Evolutionary conservation across 1,140 invertebrate genomes (phyloP), one percentile per base, ranked within the genome.

Genomic region (Polypedilum vanderplanki): DNA sequence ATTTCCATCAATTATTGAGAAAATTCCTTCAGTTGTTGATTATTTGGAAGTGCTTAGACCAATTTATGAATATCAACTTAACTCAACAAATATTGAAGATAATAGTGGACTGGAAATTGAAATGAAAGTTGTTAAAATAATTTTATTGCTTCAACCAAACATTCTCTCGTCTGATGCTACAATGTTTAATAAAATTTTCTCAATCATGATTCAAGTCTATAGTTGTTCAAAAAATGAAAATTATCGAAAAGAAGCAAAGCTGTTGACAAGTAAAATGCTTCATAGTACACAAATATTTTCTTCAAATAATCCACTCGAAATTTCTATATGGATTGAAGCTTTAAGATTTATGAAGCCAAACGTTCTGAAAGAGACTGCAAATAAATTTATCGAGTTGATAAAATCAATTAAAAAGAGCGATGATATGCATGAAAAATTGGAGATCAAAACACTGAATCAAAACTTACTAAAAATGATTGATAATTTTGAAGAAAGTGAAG

Each of bases 241-340:
- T 20, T 64, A 22, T 17, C 78, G 77, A 67, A 20, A 75, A 0
- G 81, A 83, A 74, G 79, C 79, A 1, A 82, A 79, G 5, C 73
- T 78, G 73, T 78, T 85, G 24, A 79, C 89, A 22, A 81, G 82
- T 74, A 81, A 81, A 10, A 84, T 91, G 64, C 85, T 92, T 40
- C 85, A 83, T 77, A 86, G 85, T 46, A 87, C 86, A 1, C 83
- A 84, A 70, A 82, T 90, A 75, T 91, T 91, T 81, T 85, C 89
- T 79, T 85, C 83, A 33, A 86, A 84, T 77, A 81, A 82, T 70
- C 70, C 76, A 9, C 83, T 87, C 75, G 90, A 91, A 80, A 85
- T 90, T 41, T 85, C 90, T 79, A 84, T 91, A 75, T 88, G 90
- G 85, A 80, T 91, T 12, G 86, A 90, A 78, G 83, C 85, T 1